These are phyloP conservation scores for Pocota personata DNA, from an alignment of 2,888 invertebrate species.

Conservation along the genomic window DNA sequence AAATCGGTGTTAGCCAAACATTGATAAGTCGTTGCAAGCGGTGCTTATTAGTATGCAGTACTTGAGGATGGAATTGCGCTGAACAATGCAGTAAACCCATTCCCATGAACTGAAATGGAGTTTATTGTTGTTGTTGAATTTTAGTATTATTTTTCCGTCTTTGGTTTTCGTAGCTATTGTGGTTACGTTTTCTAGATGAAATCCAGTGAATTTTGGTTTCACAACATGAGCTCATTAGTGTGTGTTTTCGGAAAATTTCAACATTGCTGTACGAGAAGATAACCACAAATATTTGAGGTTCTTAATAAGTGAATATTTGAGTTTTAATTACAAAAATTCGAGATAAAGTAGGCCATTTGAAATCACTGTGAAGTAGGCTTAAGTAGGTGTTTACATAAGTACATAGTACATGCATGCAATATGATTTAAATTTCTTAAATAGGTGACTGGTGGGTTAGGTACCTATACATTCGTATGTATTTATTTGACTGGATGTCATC, in stretches of 20 bases:
- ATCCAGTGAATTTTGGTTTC: slow-evolving; percentile 10
- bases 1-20: slow-evolving; percentile 42
- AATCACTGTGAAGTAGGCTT: not conserved
- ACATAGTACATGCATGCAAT: too few relatives aligned
- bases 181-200: slow-evolving; percentile 28
- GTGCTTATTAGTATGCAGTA: slow-evolving; percentile 53
- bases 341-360: not conserved
- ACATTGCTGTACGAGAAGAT: not conserved
- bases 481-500: too few relatives aligned
- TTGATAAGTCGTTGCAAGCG: slow-evolving; percentile 29
- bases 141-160: not conserved
- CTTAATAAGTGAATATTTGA: not conserved
- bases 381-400: too few relatives aligned
- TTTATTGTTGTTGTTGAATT: not conserved
- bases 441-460: too few relatives aligned
- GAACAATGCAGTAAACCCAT: slow-evolving; percentile 43
- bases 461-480: too few relatives aligned
- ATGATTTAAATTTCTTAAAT: too few relatives aligned
- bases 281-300: slow-evolving; percentile 11
- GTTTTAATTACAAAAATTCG: not conserved
- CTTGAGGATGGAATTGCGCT: slow-evolving; percentile 35
- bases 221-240: not conserved
- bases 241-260: slow-evolving; percentile 6
- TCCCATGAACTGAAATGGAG: slow-evolving; percentile 35
- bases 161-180: not conserved